A percentile compares a stretch with the other conserved stretches of the same genome.
Evolutionary conservation across 2,888 invertebrate species (phyloP).

Genomic region (Venusia cambrica): DNA sequence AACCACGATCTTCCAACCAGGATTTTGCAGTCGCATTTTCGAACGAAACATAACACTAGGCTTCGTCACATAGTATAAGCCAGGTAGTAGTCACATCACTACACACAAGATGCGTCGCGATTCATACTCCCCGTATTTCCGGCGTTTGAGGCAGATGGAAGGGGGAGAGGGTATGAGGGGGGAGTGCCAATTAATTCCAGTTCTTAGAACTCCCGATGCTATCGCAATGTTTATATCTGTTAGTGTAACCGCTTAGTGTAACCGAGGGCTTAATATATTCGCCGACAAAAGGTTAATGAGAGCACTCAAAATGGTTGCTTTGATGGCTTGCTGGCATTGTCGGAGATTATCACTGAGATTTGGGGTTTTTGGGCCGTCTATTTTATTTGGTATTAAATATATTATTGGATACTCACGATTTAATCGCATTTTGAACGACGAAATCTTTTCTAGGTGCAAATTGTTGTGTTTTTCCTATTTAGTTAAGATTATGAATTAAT

Average conservation of each 20-base stretch:
- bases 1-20: too few species aligned
- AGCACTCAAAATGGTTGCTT: constrained; percentile 17
- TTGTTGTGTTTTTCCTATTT: too few species aligned
- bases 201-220: constrained; percentile 33
- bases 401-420: too few species aligned
- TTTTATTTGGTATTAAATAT: too few species aligned
- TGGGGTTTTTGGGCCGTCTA: constrained; percentile 11
- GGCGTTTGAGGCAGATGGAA: constrained; percentile 12
- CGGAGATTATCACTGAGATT: constrained; percentile 9
- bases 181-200: constrained; percentile 30
- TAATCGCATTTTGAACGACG: too few species aligned
- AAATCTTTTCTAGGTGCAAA: too few species aligned
- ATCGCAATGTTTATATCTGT: constrained; percentile 24
- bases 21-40: too few species aligned
- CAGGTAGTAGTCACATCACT: constrained; percentile 11
- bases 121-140: constrained; percentile 34
- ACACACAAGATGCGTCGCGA: constrained; percentile 19
- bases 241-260: constrained; percentile 21
- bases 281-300: constrained; percentile 25
- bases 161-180: constrained; percentile 2
- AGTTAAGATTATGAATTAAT: too few species aligned
- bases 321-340: constrained; percentile 21
- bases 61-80: too few species aligned
- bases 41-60: too few species aligned
- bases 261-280: constrained; percentile 32